phyloP scores from a whole-genome alignment of 2,797 vertebrate genomes.

The Chelonia mydas region DNA sequence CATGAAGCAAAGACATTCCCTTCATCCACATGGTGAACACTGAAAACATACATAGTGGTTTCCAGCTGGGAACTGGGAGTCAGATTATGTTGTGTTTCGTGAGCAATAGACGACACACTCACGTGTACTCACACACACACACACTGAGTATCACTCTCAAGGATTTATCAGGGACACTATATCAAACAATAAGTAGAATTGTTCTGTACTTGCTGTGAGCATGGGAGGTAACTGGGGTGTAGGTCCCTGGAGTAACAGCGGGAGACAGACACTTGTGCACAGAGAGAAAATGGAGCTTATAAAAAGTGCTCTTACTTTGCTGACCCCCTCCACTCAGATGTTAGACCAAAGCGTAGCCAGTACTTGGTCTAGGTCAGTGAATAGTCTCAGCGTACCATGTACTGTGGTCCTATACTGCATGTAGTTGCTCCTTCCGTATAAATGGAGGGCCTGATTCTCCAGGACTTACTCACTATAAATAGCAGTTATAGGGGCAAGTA shows the following conservation, averaged over 20 bases:
- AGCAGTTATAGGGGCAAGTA: not conserved
- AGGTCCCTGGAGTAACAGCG: constrained; percentile 71
- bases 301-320: constrained; percentile 56
- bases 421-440: not conserved
- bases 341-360: constrained; percentile 25
- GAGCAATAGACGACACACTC: constrained; percentile 62
- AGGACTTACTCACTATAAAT: not conserved
- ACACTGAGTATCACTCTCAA: constrained; percentile 67
- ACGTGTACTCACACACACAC: constrained; percentile 64
- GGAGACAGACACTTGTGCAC: constrained; percentile 63
- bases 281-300: constrained; percentile 63
- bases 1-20: constrained; percentile 54
- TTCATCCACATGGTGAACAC: constrained; percentile 58
- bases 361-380: not conserved
- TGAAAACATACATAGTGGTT: constrained; percentile 65
- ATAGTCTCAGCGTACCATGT: too few species aligned
- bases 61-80: constrained; percentile 73
- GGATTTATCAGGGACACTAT: constrained; percentile 66
- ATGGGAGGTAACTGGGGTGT: constrained; percentile 73
- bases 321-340: constrained; percentile 8
- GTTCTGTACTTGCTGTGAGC: constrained; percentile 73
- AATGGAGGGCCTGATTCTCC: not conserved
- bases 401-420: not conserved
- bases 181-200: constrained; percentile 72
- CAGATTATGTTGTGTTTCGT: constrained; percentile 15